phyloP scores from a whole-genome alignment of 2,113 vertebrate genomes.

The Pelvicachromis taeniatus region DNA sequence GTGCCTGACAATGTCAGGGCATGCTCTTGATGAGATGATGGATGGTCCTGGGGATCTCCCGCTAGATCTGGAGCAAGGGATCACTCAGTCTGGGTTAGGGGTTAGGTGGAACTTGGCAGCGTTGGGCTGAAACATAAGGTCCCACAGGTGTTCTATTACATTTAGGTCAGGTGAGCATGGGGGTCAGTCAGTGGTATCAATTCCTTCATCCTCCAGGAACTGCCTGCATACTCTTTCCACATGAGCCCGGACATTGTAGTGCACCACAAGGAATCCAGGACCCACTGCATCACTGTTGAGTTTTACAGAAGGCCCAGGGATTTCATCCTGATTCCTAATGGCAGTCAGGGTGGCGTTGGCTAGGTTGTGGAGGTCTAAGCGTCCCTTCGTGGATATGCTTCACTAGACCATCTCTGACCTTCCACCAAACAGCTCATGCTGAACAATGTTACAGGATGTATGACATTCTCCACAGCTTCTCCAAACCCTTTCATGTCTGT shows the following conservation, averaged over 20 bases:
- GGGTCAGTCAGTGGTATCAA: not conserved
- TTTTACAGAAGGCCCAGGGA: not conserved
- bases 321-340: not conserved
- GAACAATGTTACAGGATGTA: not conserved
- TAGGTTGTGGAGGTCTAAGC: not conserved
- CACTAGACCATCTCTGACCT: not conserved
- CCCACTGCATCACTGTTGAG: not conserved
- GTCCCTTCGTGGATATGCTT: not conserved
- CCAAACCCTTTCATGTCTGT: not conserved
- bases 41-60: not conserved
- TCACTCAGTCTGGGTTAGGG: not conserved
- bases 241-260: not conserved
- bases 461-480: fast-evolving
- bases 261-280: not conserved
- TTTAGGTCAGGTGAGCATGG: not conserved
- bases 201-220: not conserved
- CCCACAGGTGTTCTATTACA: not conserved
- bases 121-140: not conserved
- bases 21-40: not conserved
- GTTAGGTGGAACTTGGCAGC: not conserved
- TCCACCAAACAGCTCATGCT: not conserved
- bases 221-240: not conserved
- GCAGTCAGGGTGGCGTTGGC: not conserved
- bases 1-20: not conserved
- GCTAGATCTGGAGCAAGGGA: not conserved